Evolutionary conservation across 2,888 invertebrate species (phyloP), one percentile per base, ranked within the genome.

Genomic region (Dilophus febrilis): DNA sequence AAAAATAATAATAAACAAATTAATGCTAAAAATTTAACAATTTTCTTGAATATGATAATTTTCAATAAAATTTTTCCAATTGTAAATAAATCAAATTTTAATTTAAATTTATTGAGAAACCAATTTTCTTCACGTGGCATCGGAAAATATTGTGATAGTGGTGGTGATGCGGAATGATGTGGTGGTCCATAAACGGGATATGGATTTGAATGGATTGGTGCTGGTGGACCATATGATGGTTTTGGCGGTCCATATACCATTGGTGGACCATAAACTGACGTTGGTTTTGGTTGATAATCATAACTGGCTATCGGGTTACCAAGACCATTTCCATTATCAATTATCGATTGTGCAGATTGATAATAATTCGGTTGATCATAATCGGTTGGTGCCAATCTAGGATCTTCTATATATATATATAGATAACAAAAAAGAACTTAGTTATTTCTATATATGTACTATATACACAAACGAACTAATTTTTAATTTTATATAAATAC

Each of bases 1-100:
- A 84, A 72, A 53, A 84, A 81, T 38, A 85, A 60, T 48, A 85
- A 58, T 53, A 84, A 65, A 53, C 77, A 83, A 49, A 83, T 71
- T 5, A 82, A 66, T 0, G 77, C 83, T 32, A 84, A 72, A 59
- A 84, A 82, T 49, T 82, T 81, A 42, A 85, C 75, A 38, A 83
- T 72, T 59, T 84, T 78, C 60, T 85, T 85, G 56, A 85, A 83
- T 48, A 85, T 75, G 4, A 84, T 61, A 38, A 84, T 57, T 55
- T 85, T 85, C 28, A 84, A 57, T 41, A 84, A 51, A 42, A 84
- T 70, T 60, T 84, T 84, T 1, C 79, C 79, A 40, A 82, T 58
- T 0, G 81, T 79, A 44, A 77, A 67, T 2, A 81, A 67, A 51
- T 78, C 77, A 38, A 82, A 52, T 58, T 83, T 82, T 18, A 77